These are phyloP conservation scores for Formica selysi DNA, from an alignment of 1,140 invertebrate species.

Conservation along the genomic window DNA sequence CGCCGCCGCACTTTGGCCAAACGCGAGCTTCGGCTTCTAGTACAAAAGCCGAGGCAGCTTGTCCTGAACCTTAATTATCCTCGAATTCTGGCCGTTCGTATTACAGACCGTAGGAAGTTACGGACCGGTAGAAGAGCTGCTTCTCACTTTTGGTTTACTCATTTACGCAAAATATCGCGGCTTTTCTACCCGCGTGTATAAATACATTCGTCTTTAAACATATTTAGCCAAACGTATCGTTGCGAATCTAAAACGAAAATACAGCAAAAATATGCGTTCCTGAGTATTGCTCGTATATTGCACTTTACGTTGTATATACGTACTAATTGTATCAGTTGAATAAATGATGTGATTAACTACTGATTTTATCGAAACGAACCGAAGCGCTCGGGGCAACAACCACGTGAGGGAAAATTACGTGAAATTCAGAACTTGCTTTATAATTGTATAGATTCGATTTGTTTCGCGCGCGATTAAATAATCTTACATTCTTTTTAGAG, in stretches of 20 bases:
- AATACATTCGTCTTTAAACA: neutral
- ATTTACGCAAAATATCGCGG: slow-evolving; percentile 18
- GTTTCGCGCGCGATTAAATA: neutral
- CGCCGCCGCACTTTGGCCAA: neutral
- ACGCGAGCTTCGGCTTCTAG: slow-evolving; percentile 50
- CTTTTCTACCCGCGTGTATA: neutral
- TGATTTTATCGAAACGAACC: slow-evolving; percentile 6
- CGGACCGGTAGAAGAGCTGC: neutral
- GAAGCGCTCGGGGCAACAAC: neutral
- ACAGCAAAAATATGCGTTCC: too few species aligned
- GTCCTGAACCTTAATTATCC: slow-evolving; percentile 77
- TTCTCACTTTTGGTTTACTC: slow-evolving; percentile 26
- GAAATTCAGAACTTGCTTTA: neutral
- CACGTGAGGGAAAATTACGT: neutral
- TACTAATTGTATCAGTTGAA: neutral
- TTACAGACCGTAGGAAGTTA: slow-evolving; percentile 62
- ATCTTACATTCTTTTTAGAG: neutral
- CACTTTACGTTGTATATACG: neutral
- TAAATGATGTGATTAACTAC: neutral
- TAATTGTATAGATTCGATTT: neutral
- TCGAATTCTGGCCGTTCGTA: slow-evolving; percentile 67
- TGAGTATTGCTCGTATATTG: too few species aligned
- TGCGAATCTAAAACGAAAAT: neutral
- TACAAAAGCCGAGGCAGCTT: slow-evolving; percentile 72
- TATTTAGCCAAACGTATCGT: neutral